phyloP scores from a whole-genome alignment of 1,140 invertebrate species.

The Cydia strobilella region DNA sequence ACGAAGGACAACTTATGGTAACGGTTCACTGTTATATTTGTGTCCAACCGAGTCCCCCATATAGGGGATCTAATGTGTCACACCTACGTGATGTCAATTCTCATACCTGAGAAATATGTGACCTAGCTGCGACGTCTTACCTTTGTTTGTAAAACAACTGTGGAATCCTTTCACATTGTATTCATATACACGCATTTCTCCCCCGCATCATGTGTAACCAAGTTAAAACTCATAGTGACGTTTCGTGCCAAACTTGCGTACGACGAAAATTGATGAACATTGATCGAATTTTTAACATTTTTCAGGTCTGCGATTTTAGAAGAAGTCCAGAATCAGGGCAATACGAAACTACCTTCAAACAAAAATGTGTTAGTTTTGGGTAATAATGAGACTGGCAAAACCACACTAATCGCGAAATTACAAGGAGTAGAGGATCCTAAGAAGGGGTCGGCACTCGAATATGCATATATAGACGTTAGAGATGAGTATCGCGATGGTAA shows the following conservation, averaged over 20 bases:
- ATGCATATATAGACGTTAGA: conserved; percentile 98
- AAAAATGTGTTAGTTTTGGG: conserved; percentile 96
- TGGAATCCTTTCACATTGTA: conserved; percentile 47
- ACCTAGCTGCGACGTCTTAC: conserved; percentile 69
- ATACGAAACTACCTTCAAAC: conserved; percentile 95
- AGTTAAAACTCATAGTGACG: conserved; percentile 4
- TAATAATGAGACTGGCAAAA: conserved; percentile 98
- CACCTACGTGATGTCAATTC: conserved; percentile 78
- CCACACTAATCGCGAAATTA: conserved; percentile 96
- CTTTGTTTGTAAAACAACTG: conserved; percentile 67
- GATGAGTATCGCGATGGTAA: conserved; percentile 99
- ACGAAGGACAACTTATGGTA: conserved; percentile 85
- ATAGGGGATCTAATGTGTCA: conserved; percentile 79
- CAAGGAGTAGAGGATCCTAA: conserved; percentile 97
- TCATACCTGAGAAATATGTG: conserved; percentile 76
- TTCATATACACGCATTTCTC: conserved; percentile 29
- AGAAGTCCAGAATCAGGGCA: conserved; percentile 96
- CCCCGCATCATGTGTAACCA: conserved; percentile 10
- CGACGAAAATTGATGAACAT: conserved; percentile 1
- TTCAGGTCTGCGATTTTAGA: conserved; percentile 95
- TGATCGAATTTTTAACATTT: conserved; percentile 47
- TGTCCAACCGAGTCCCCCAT: conserved; percentile 70
- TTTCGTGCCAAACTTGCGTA: conserved; percentile 21
- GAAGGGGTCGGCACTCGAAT: conserved; percentile 98
- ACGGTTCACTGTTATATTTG: conserved; percentile 71